phyloP scores from a whole-genome alignment of 1,140 invertebrate genomes.

The Apis laboriosa region DNA sequence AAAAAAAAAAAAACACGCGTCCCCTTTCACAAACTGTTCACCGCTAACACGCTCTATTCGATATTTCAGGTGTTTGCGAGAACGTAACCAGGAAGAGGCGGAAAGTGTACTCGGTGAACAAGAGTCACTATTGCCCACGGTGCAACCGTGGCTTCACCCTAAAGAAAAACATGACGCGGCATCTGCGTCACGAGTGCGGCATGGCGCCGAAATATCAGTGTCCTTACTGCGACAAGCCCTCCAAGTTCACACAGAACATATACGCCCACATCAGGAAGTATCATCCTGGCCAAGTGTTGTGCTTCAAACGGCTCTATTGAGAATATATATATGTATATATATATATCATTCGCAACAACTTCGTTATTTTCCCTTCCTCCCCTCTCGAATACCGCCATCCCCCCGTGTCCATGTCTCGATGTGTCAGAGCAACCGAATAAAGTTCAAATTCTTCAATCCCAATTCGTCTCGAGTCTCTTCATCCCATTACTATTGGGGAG shows the following conservation, averaged over 20 bases:
- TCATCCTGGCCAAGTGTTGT: constrained; percentile 59
- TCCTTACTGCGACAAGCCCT: constrained; percentile 77
- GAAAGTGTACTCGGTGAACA: constrained; percentile 58
- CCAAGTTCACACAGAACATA: constrained; percentile 75
- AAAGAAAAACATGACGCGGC: constrained; percentile 82
- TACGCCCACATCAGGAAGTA: constrained; percentile 72
- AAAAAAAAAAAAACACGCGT: too few species aligned
- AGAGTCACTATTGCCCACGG: constrained; percentile 68
- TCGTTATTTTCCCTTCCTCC: too few species aligned
- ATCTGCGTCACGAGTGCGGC: constrained; percentile 82
- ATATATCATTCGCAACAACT: too few species aligned
- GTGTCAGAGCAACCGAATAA: constrained; percentile 36
- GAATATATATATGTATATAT: too few species aligned
- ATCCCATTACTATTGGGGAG: not conserved
- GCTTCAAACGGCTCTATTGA: constrained; percentile 57
- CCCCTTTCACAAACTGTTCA: not conserved
- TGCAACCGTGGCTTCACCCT: constrained; percentile 70
- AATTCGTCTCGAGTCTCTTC: constrained; percentile 7
- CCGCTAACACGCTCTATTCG: constrained; percentile 45
- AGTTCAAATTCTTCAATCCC: constrained; percentile 25
- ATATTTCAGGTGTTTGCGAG: constrained; percentile 60
- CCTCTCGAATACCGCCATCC: too few species aligned
- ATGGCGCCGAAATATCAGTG: constrained; percentile 82
- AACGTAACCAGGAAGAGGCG: constrained; percentile 36
- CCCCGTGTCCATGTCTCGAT: not conserved